Evolutionary conservation across 2,113 vertebrate species (phyloP).

Genomic region (Thryonomys swinderianus): DNA sequence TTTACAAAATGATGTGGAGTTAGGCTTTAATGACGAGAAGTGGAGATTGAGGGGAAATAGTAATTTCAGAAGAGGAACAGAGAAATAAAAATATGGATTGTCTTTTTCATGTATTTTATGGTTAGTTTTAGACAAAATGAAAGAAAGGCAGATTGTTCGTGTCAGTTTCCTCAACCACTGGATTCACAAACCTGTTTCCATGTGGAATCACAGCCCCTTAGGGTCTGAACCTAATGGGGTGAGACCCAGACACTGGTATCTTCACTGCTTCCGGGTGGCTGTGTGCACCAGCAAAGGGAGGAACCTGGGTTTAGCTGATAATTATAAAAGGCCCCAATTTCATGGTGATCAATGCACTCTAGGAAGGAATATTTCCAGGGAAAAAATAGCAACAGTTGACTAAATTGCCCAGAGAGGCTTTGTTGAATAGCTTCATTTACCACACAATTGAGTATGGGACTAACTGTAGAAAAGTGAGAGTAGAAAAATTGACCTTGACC

Average conservation of each 20-base stretch:
- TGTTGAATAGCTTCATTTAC: background rate
- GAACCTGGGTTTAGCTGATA: background rate
- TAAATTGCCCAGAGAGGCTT: background rate
- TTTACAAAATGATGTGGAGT: background rate
- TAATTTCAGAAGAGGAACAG: background rate
- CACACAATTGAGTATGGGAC: background rate
- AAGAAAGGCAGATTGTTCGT: background rate
- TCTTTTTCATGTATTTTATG: background rate
- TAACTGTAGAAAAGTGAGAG: background rate
- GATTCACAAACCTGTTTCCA: background rate
- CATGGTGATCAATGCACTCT: background rate
- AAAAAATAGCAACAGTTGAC: background rate
- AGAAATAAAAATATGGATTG: background rate
- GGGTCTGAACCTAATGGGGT: background rate
- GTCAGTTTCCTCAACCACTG: background rate
- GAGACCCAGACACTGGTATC: too few species aligned
- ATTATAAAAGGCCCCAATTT: background rate
- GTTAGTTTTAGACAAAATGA: background rate
- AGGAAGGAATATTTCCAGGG: background rate
- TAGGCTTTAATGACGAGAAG: background rate
- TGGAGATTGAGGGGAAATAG: background rate
- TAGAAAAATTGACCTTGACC: background rate
- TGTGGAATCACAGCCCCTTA: background rate
- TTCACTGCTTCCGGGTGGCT: background rate
- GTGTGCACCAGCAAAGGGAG: background rate